Base-by-base conservation (phyloP, 2,888 invertebrate genomes). In the Brachypalpus laphriformis region DNA sequence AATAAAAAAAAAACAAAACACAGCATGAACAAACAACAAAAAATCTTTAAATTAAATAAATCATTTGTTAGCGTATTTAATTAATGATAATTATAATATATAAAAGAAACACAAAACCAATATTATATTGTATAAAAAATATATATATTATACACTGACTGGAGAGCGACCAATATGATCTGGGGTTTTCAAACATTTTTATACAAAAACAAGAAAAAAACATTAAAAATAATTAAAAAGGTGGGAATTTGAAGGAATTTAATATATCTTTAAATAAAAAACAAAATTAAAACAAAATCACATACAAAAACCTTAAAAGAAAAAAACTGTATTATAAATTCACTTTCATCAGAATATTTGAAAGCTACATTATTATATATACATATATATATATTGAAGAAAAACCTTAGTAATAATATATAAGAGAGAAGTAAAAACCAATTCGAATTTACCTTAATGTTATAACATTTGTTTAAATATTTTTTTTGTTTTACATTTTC, bases 101-200 rank as follows among this genome's bases (percentile, higher is more conserved):
- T 78, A 74, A 81, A 78, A 40, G 40, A 61, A 70, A 87, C 68
- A 87, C 66, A 76, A 70, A 76, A 78, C 75, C 56, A 74, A 82
- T 75, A 87, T 66, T 71, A 85, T 77, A 77, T 75, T 70, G 74
- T 75, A 82, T 81, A 82, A 86, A 87, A 85, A 66, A 49, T 34
- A 72, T 34, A 66, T 82, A 82, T 83, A 88, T 88, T 88, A 87
- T 87, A 87, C 82, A 90, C 88, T 91, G 91, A 91, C 91, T 91
- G 91, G 91, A 88, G 90, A 89, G 90, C 90, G 91, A 91, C 91
- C 91, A 90, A 91, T 90, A 90, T 90, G 90, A 91, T 91, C 91
- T 91, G 91, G 91, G 91, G 91, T 91, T 91, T 91, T 91, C 91
- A 91, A 88, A 89, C 88, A 87, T 80, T 86, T 87, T 71, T 87